A percentile compares a stretch with the other conserved stretches of the same genome.
Conservation (phyloP, 2,797 vertebrate species). For the Sciurus carolinensis region DNA sequence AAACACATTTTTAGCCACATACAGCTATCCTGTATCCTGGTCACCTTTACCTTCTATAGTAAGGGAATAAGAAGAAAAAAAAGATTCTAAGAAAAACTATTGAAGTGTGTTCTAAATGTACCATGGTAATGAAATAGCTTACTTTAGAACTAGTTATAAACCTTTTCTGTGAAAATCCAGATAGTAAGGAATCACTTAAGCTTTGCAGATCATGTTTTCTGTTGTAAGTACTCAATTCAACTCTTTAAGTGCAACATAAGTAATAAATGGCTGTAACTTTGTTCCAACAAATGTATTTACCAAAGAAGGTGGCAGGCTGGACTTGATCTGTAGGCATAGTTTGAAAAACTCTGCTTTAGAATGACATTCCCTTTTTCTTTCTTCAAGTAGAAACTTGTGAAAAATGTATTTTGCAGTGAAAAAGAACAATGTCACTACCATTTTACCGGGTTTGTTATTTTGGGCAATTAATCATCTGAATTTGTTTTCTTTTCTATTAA, state of each 20-base stretch:
- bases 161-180: not conserved
- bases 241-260: conserved; percentile 54
- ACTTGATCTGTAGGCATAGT: not conserved
- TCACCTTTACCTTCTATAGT: not conserved
- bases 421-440: not conserved
- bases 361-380: conserved; percentile 39
- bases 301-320: not conserved
- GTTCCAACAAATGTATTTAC: conserved; percentile 48
- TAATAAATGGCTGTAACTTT: conserved; percentile 2
- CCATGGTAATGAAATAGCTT: not conserved
- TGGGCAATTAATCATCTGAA: conserved; percentile 33
- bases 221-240: not conserved
- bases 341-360: conserved; percentile 32
- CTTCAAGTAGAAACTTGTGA: conserved; percentile 28
- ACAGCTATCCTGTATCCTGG: not conserved
- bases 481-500: not conserved
- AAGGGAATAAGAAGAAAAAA: not conserved
- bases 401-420: conserved; percentile 52
- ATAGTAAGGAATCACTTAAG: not conserved
- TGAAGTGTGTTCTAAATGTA: conserved; percentile 17
- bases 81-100: conserved; percentile 6
- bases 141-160: conserved; percentile 20
- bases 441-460: conserved; percentile 24
- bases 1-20: conserved; percentile 4
- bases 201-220: conserved; percentile 38